Evolutionary conservation across 2,113 vertebrate genomes (phyloP).

Genomic region (Passer montanus): DNA sequence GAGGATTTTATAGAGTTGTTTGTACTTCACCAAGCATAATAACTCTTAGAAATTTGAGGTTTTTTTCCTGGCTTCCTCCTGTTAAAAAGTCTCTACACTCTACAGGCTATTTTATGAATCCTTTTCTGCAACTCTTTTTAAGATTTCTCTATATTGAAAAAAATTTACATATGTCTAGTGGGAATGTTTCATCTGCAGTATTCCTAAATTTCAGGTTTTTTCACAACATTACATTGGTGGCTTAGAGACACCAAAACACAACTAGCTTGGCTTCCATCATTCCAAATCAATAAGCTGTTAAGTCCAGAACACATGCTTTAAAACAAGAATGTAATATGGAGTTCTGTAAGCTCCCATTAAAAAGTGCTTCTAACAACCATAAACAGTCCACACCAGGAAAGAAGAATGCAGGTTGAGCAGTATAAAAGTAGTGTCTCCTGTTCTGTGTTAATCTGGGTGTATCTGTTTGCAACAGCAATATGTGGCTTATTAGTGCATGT

Average conservation of each 20-base stretch:
- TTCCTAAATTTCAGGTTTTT: neutral
- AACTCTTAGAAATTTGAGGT: neutral
- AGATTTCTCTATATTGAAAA: neutral
- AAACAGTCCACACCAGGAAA: neutral
- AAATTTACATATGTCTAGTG: neutral
- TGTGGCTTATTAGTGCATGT: neutral
- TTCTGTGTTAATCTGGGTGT: neutral
- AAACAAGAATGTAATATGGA: neutral
- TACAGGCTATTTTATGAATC: neutral
- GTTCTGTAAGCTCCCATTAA: neutral
- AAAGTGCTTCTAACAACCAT: neutral
- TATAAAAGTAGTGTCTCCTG: neutral
- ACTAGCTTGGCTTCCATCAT: neutral
- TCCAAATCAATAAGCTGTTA: neutral
- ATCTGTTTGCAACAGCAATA: neutral
- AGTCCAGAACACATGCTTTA: neutral
- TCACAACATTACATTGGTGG: neutral
- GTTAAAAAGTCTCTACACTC: neutral
- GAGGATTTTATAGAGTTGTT: conserved; percentile 15
- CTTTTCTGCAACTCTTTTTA: neutral
- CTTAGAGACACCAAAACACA: neutral
- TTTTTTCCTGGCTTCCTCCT: neutral
- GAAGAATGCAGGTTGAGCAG: neutral
- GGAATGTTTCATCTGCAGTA: neutral
- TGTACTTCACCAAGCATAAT: neutral